These are phyloP conservation scores for Vanessa cardui DNA, from an alignment of 2,888 invertebrate species.

Conservation along the genomic window DNA sequence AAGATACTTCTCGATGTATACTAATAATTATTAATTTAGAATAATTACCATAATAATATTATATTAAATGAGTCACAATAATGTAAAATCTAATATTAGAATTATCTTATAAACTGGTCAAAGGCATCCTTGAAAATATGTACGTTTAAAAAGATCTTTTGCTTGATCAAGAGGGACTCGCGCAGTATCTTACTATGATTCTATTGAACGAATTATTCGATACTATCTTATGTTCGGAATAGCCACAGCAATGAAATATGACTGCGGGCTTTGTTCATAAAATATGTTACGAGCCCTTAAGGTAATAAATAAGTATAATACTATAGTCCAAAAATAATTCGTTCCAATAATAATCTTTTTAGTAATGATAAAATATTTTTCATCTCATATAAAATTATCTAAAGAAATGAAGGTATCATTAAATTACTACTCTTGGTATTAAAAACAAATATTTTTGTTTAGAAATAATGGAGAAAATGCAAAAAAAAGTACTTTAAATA, in stretches of 20 bases:
- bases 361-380: too few relatives aligned
- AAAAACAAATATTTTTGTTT: too few relatives aligned
- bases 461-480: too few relatives aligned
- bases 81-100: background rate
- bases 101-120: constrained; percentile 6
- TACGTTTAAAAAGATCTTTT: constrained; percentile 43
- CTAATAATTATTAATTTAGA: background rate
- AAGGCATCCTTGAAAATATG: constrained; percentile 49
- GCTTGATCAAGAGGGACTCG: constrained; percentile 58
- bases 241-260: constrained; percentile 70
- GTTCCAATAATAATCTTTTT: background rate
- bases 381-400: too few relatives aligned
- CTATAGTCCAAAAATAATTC: constrained; percentile 17
- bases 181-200: constrained; percentile 62
- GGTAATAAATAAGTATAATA: constrained; percentile 17
- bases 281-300: constrained; percentile 35
- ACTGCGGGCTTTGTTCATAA: constrained; percentile 61
- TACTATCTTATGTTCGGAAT: constrained; percentile 66
- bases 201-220: constrained; percentile 67
- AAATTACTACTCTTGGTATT: too few relatives aligned
- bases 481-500: too few relatives aligned
- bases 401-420: too few relatives aligned
- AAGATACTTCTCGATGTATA: background rate
- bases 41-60: too few relatives aligned
- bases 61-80: too few relatives aligned